These are phyloP conservation scores for Nysson spinosus DNA, from an alignment of 2,888 invertebrate species.

Conservation along the genomic window DNA sequence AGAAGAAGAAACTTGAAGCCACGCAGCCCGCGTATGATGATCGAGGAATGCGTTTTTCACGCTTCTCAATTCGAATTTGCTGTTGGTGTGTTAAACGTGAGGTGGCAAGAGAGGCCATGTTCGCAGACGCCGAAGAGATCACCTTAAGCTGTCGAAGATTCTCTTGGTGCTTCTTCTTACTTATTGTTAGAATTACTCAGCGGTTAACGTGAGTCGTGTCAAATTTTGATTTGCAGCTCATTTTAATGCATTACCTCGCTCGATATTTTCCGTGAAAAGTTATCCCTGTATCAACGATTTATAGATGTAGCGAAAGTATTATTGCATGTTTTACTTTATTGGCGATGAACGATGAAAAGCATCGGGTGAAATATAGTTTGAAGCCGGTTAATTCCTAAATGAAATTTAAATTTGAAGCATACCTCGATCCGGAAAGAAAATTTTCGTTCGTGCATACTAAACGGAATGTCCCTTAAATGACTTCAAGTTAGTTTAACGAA, in stretches of 20 bases:
- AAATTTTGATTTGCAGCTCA: constrained; percentile 18
- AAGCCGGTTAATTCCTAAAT: not conserved
- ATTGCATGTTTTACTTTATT: not conserved
- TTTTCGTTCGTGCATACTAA: too few relatives aligned
- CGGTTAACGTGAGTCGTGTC: constrained; percentile 17
- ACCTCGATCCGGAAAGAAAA: not conserved
- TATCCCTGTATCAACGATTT: too few relatives aligned
- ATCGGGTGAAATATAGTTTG: not conserved
- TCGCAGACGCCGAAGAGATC: constrained; percentile 7
- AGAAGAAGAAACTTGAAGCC: constrained; percentile 16
- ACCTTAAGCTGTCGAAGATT: constrained; percentile 18
- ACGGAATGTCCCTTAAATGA: not conserved
- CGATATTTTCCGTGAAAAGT: too few relatives aligned
- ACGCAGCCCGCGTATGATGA: constrained; percentile 58
- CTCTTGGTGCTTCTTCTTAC: constrained; percentile 18
- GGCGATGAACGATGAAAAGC: not conserved
- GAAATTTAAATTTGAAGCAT: not conserved
- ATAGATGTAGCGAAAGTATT: constrained; percentile 14
- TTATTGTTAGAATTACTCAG: constrained; percentile 20
- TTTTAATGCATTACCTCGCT: too few relatives aligned
- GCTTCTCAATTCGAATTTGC: constrained; percentile 68
- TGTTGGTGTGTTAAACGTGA: constrained; percentile 43
- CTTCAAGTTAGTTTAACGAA: not conserved
- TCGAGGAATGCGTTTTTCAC: constrained; percentile 71
- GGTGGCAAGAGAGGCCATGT: constrained; percentile 2